Conservation (phyloP, 2,113 vertebrate genomes). For the Nannospalax galili region DNA sequence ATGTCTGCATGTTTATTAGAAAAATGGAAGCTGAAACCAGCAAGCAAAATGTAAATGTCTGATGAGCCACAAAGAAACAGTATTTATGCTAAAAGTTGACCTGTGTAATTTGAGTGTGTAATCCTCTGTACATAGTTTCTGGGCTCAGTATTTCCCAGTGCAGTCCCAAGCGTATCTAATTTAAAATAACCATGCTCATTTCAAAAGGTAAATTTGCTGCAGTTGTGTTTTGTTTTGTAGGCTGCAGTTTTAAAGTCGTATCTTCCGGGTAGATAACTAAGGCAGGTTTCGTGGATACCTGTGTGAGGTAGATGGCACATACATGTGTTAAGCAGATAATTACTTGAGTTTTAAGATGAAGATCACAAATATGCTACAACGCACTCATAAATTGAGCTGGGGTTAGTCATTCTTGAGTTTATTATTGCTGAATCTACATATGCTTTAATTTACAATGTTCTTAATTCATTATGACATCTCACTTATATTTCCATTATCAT, state of each 20-base stretch:
- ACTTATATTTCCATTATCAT: not conserved
- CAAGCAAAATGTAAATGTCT: constrained; percentile 38
- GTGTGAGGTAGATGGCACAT: not conserved
- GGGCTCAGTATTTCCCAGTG: not conserved
- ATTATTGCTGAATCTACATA: not conserved
- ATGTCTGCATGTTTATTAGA: not conserved
- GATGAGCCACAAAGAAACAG: not conserved
- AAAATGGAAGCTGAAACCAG: constrained; percentile 16
- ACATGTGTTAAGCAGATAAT: not conserved
- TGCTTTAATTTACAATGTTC: not conserved
- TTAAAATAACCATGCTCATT: constrained; percentile 48
- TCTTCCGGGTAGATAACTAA: not conserved
- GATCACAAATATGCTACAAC: not conserved
- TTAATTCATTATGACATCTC: not conserved
- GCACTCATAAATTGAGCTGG: not conserved
- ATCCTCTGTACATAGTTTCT: not conserved
- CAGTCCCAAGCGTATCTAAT: not conserved
- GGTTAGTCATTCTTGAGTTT: not conserved
- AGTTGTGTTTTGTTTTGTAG: constrained; percentile 34
- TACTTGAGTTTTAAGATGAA: not conserved
- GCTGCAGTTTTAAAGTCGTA: constrained; percentile 35
- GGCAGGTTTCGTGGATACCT: not conserved
- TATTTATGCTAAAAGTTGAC: not conserved
- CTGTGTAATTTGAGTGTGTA: not conserved
- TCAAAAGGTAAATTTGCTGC: constrained; percentile 12